A percentile compares a stretch with the other conserved stretches of the same genome.
These are phyloP conservation scores for Odobenus rosmarus DNA, from an alignment of 2,113 vertebrate species.

Conservation along the genomic window DNA sequence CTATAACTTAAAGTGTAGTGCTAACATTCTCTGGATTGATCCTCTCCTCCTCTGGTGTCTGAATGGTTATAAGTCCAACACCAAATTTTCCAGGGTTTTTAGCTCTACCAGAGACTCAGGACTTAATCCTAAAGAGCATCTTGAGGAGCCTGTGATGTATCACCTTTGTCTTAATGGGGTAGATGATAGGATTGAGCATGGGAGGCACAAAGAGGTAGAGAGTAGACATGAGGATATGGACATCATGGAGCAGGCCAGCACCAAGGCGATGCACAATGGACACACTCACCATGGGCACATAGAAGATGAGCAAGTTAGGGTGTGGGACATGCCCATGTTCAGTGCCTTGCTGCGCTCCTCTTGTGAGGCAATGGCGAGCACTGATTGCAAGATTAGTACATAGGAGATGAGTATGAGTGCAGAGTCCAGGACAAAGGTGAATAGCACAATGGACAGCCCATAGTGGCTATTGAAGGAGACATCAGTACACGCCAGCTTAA, in stretches of 20 bases:
- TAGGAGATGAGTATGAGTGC: conserved; percentile 57
- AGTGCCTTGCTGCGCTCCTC: conserved; percentile 28
- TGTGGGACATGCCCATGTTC: conserved; percentile 53
- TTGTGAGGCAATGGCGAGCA: neutral
- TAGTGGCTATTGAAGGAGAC: conserved; percentile 56
- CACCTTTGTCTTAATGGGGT: conserved; percentile 64
- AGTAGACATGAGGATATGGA: conserved; percentile 53
- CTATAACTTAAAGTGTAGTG: neutral
- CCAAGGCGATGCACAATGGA: conserved; percentile 48
- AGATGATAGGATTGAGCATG: conserved; percentile 60
- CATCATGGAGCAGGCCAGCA: neutral
- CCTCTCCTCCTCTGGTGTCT: neutral
- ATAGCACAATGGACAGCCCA: conserved; percentile 43
- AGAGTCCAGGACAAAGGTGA: conserved; percentile 60
- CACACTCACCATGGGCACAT: conserved; percentile 60
- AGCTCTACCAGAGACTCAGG: neutral
- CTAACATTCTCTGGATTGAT: neutral
- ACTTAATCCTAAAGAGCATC: neutral
- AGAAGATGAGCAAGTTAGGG: conserved; percentile 59
- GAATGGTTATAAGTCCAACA: neutral
- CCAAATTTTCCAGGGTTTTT: neutral
- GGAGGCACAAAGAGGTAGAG: conserved; percentile 60
- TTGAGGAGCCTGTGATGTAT: conserved; percentile 1
- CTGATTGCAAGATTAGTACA: conserved; percentile 10
- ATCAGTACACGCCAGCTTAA: conserved; percentile 34